Evolutionary conservation across 2,888 invertebrate genomes (phyloP).

Genomic region (Diplolepis rosae): DNA sequence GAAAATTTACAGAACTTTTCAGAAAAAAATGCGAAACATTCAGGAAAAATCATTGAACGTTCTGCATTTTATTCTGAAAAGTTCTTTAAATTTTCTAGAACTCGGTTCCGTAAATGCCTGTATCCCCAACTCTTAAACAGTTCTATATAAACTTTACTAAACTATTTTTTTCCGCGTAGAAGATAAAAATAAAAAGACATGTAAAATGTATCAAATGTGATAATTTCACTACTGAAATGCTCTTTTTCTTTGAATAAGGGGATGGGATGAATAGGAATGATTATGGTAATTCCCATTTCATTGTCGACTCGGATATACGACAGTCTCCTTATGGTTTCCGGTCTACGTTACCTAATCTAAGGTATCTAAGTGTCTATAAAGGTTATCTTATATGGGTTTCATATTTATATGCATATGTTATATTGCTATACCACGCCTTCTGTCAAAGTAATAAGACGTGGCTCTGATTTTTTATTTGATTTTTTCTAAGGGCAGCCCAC

Average conservation of each 20-base stretch:
- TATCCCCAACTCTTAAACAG: too few relatives aligned
- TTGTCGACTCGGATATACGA: constrained; percentile 1
- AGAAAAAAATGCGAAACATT: too few relatives aligned
- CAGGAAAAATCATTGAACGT: too few relatives aligned
- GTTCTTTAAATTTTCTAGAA: too few relatives aligned
- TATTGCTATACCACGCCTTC: background rate
- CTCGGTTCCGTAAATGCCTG: too few relatives aligned
- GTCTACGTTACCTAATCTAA: constrained; percentile 6
- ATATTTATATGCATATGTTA: background rate
- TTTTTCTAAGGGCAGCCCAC: constrained; percentile 69
- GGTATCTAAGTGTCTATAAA: constrained; percentile 1
- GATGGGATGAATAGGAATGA: constrained; percentile 15
- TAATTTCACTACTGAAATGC: background rate
- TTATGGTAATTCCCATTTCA: background rate
- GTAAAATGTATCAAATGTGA: background rate
- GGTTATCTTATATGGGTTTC: background rate
- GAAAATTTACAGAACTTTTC: too few relatives aligned
- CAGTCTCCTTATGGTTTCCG: background rate
- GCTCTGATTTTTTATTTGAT: background rate
- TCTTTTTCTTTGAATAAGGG: constrained; percentile 9
- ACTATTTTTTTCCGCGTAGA: too few relatives aligned
- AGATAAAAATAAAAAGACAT: too few relatives aligned
- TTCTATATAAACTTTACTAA: too few relatives aligned
- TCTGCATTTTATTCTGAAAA: too few relatives aligned
- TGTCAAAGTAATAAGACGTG: constrained; percentile 1